Base-by-base conservation (phyloP, 2,888 invertebrate genomes). In the Ptilodon capucinus region DNA sequence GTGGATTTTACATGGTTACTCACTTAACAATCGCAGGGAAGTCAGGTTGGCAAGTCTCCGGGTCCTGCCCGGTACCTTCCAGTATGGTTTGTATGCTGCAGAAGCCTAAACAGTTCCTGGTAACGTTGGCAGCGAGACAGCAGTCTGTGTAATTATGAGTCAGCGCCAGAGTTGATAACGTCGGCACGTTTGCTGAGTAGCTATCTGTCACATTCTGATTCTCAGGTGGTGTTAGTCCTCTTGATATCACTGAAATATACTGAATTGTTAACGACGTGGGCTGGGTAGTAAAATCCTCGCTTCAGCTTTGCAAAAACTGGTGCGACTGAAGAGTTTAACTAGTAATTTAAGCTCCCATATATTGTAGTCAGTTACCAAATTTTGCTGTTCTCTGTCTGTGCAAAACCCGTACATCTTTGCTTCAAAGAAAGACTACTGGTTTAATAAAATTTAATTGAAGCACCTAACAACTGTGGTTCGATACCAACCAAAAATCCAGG, bases 101-200 rank as follows among this genome's bases (percentile, higher is more conserved):
- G 81, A 96, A 97, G 40, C 96, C 96, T 47, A 95, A 91, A 73
- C 97, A 97, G 38, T 91, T 82, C 8, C 87, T 80, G n/a, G 94
- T 93, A 1, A 97, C 95, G 71, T 95, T 95, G 52, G 93, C 91
- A 2, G 88, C 79, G 5, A 94, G 73, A 68, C 97, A 97, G 78
- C 97, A 97, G 63, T 95, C 94, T 0, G 96, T 96, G 81, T 96
- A 96, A 80, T 97, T 96, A 78, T 97, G 96, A 1, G 92, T 91
- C 14, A 92, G 68, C 7, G 92, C 88, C 11, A 81, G 59, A 0
- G 85, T 68, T 0, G 86, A 86, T 1, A 87, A 67, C 0, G 87
- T 81, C 7, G 86, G 85, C 1, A 76, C 64, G 56, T 91, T 84
- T 6, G 88, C 79, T 0, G 91, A 88, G 64, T 91, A 91, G 6